These are phyloP conservation scores for Engraulis encrasicolus DNA, from an alignment of 2,113 vertebrate genomes.

Conservation along the genomic window DNA sequence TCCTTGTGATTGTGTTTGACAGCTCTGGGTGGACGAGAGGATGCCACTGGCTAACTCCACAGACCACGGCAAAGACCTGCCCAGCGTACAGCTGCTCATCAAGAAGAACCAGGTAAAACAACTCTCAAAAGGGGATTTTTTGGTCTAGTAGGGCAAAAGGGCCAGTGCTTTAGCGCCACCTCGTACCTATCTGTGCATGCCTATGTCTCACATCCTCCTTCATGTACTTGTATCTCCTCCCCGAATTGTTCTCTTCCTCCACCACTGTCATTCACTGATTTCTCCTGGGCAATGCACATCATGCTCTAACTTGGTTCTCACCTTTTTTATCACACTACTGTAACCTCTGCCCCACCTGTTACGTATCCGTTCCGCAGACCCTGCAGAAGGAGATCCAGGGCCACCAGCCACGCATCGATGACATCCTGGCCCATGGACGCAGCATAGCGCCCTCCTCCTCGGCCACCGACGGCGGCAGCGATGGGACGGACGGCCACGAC, in stretches of 20 bases:
- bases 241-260: not conserved
- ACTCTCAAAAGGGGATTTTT: no score
- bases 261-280: not conserved
- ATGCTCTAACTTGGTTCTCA: not conserved
- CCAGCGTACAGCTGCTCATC: slow-evolving; percentile 89
- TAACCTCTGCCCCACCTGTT: no score
- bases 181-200: not conserved
- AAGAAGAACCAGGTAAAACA: slow-evolving; percentile 95
- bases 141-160: no score
- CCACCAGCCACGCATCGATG: slow-evolving; percentile 89
- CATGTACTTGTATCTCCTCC: no score
- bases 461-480: slow-evolving; percentile 57
- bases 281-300: no score
- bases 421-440: slow-evolving; percentile 79
- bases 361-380: no score
- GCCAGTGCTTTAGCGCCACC: no score
- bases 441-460: slow-evolving; percentile 69
- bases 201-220: no score
- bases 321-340: not conserved
- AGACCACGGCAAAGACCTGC: slow-evolving; percentile 90
- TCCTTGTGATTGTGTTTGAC: not conserved
- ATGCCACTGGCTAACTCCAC: slow-evolving; percentile 87
- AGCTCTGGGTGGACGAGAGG: slow-evolving; percentile 92
- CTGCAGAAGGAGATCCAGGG: slow-evolving; percentile 94
- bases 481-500: slow-evolving; percentile 69